Percentiles rank a stretch among this genome's conserved stretches.
Evolutionary conservation across 2,888 invertebrate species (phyloP).

Genomic region (Andrena bucephala): DNA sequence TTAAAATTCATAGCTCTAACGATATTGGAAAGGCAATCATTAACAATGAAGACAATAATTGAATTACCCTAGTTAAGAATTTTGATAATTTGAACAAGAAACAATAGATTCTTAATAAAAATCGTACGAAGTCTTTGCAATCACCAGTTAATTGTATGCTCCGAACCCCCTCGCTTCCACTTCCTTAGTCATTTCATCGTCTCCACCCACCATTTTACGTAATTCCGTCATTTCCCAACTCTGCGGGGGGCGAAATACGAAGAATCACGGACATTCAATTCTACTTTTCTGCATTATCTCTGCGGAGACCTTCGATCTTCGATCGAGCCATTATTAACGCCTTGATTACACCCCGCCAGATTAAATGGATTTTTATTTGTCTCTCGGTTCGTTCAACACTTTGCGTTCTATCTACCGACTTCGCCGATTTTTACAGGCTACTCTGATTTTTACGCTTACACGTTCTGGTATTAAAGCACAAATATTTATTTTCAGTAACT

Average conservation of each 20-base stretch:
- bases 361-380: constrained; percentile 59
- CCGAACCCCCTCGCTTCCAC: not conserved
- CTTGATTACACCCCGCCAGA: constrained; percentile 37
- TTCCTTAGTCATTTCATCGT: constrained; percentile 11
- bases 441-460: not conserved
- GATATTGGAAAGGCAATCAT: not conserved
- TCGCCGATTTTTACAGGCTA: not conserved
- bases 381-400: constrained; percentile 33
- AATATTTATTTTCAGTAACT: too few species aligned
- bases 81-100: not conserved
- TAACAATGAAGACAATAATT: not conserved
- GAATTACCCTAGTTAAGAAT: not conserved
- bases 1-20: too few species aligned
- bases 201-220: constrained; percentile 27
- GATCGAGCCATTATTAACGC: constrained; percentile 56
- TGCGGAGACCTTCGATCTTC: constrained; percentile 45
- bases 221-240: constrained; percentile 33
- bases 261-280: constrained; percentile 54
- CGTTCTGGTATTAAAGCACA: constrained; percentile 14
- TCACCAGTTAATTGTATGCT: constrained; percentile 12
- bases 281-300: constrained; percentile 38
- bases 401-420: constrained; percentile 19
- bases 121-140: not conserved
- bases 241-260: constrained; percentile 35
- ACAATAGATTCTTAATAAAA: not conserved